Evolutionary conservation across 37 sponge, comb jelly and placozoan species (phyloP), one percentile per base, ranked within the genome.

Genomic region (Hexactinellida sp.): DNA sequence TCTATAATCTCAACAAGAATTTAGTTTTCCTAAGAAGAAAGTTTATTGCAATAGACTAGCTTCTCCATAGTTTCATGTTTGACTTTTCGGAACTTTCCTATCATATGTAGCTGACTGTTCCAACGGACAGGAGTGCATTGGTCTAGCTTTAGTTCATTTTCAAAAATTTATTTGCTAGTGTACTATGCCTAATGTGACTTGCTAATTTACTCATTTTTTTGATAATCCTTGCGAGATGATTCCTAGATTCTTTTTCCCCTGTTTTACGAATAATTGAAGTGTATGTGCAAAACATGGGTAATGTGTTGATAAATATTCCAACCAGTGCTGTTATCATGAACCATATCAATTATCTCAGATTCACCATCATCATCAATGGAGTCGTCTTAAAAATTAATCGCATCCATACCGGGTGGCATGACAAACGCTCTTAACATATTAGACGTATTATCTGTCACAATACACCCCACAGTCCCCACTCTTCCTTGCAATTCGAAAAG

Each of bases 231-330:
- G 47, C 13, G 47, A 41, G 47, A 13, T 41, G 47, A 16, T 41
- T 13, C 21, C 76, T 36, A 38, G 51, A 38, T 83, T 87, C 51
- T 38, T 87, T 82, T 1, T 55, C 83, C 5, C 83, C 87, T 37
- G 76, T 38, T 36, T 87, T 1, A 87, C 83, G 7, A 37, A 82
- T 21, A 87, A 36, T 24, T 87, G 87, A 37, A 87, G 83, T 36
- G 87, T 38, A 83, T 87, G 87, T 38, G 83, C 83, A 83, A 87
- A 87, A 83, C 83, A 87, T 36, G 87, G 36, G 34, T 87, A 83
- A 83, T 87, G 87, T 25, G 37, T 86, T 63, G 76, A 21, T 37
- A 63, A 63, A 63, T 63, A 63, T 63, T 63, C 76, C 76, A 63
- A 63, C 13, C 76, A 63, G 19, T 63, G 25, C 13, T 63, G 13